Conservation (phyloP, 2,888 invertebrate species). For the Heteropelma amictum region DNA sequence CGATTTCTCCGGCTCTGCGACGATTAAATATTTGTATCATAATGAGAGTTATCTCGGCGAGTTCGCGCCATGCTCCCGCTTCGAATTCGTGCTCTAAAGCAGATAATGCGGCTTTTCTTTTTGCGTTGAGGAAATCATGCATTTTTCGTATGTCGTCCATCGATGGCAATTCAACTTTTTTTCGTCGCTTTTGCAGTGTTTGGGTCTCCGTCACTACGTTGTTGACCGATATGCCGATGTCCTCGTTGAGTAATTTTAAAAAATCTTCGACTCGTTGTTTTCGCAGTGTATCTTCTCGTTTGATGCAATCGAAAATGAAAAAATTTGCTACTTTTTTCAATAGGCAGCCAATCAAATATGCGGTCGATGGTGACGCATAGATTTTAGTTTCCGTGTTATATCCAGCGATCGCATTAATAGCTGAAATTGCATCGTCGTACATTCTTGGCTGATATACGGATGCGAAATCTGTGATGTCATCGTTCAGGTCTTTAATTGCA, state of each 20-base stretch:
- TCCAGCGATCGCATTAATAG: conserved; percentile 12
- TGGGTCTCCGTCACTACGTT: conserved; percentile 37
- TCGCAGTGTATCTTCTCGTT: conserved; percentile 7
- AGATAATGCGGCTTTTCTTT: not conserved
- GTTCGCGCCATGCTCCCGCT: conserved; percentile 1
- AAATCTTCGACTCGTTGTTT: not conserved
- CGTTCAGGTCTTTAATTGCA: conserved; percentile 4
- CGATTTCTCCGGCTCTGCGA: conserved; percentile 43
- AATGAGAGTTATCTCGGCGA: conserved; percentile 26
- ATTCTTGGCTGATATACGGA: conserved; percentile 29
- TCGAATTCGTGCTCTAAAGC: conserved; percentile 14
- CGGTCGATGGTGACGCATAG: conserved; percentile 23
- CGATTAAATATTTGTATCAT: conserved; percentile 44
- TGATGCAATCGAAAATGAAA: conserved; percentile 7
- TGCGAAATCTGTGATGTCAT: conserved; percentile 27
- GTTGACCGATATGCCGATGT: conserved; percentile 40
- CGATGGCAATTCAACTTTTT: conserved; percentile 22
- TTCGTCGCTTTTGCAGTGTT: conserved; percentile 2
- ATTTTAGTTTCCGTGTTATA: conserved; percentile 6
- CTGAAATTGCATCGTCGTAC: conserved; percentile 25
- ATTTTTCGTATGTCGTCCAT: conserved; percentile 22
- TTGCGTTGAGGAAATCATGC: conserved; percentile 5
- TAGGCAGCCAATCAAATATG: conserved; percentile 12
- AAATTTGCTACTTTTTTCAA: conserved; percentile 21
- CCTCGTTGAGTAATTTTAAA: not conserved